Evolutionary conservation across 2,888 invertebrate species (phyloP), one percentile per base, ranked within the genome.

Genomic region (Hartigia nigra): DNA sequence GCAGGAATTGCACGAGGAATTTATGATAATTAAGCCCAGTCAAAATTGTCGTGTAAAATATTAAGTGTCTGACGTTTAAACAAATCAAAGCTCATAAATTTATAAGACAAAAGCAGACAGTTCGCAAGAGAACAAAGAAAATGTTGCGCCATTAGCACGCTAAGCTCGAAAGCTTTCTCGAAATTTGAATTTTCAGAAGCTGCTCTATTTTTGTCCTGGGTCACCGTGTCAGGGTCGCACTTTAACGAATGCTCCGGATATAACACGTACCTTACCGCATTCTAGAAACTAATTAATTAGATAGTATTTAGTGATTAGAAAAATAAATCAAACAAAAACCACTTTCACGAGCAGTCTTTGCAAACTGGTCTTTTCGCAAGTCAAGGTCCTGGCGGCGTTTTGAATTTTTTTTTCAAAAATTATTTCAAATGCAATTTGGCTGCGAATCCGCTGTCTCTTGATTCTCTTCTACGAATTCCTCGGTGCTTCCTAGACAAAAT

Each of bases 151-250:
- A 23, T 55, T 31, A 12, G 72, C 72, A 72, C 12, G 72, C 12
- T 12, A 9, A 31, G 72, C 72, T 70, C 31, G 31, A 32, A 70
- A 32, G 72, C 72, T 72, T 72, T 72, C 34, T 72, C 12, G 72
- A 34, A 72, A 31, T 72, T 72, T 12, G 4, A 72, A 72, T 72
- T 72, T 23, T 72, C 34, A 31, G 14, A 34, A 32, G 72, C 14
- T 23, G 72, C 2, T 72, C 87, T 87, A 87, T 87, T 87, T 87
- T 84, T 76, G 82, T 83, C 84, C 75, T 80, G 80, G 87, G 88
- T 88, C 87, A 88, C 86, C 85, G 84, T 87, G 88, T 88, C 88
- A 88, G 86, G 88, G 88, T 86, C 85, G 80, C n/a, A 55, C 37
- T 34, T 34, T 35, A 31, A 34, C n/a, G 11, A 23, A n/a, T 31